phyloP scores from a whole-genome alignment of 1,140 invertebrate species.

The Tetramorium simillimum region DNA sequence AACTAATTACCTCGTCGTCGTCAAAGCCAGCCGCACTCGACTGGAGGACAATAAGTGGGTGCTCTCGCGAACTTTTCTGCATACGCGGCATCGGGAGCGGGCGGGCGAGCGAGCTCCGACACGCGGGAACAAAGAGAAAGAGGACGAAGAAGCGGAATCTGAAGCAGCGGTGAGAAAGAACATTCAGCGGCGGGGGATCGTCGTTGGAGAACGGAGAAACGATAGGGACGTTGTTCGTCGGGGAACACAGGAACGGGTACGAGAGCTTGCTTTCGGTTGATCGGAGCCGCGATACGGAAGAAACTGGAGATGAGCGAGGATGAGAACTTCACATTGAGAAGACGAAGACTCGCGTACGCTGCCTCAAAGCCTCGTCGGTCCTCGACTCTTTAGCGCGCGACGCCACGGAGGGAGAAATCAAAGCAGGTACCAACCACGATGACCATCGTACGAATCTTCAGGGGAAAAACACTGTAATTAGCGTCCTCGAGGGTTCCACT shows the following conservation, averaged over 20 bases:
- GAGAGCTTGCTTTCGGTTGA: slow-evolving; percentile 76
- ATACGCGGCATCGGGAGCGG: slow-evolving; percentile 77
- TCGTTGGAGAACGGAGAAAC: not conserved
- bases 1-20: slow-evolving; percentile 80
- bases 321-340: not conserved
- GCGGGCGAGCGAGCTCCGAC: slow-evolving; percentile 64
- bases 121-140: slow-evolving; percentile 51
- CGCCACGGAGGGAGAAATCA: slow-evolving; percentile 69
- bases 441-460: slow-evolving; percentile 74
- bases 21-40: slow-evolving; percentile 79
- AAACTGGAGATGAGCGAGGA: slow-evolving; percentile 7
- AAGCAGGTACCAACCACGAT: slow-evolving; percentile 78
- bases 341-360: slow-evolving; percentile 15
- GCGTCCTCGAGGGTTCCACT: slow-evolving; percentile 50
- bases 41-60: slow-evolving; percentile 77
- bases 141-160: not conserved
- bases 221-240: slow-evolving; percentile 34
- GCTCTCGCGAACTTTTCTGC: slow-evolving; percentile 79
- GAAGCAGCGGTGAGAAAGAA: slow-evolving; percentile 26
- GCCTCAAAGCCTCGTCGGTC: slow-evolving; percentile 58
- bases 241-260: slow-evolving; percentile 1
- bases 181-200: not conserved
- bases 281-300: slow-evolving; percentile 71
- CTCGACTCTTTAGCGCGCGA: slow-evolving; percentile 24
- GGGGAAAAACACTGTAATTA: slow-evolving; percentile 72